These are phyloP conservation scores for Colius striatus DNA, from an alignment of 2,113 vertebrate species.

Conservation along the genomic window DNA sequence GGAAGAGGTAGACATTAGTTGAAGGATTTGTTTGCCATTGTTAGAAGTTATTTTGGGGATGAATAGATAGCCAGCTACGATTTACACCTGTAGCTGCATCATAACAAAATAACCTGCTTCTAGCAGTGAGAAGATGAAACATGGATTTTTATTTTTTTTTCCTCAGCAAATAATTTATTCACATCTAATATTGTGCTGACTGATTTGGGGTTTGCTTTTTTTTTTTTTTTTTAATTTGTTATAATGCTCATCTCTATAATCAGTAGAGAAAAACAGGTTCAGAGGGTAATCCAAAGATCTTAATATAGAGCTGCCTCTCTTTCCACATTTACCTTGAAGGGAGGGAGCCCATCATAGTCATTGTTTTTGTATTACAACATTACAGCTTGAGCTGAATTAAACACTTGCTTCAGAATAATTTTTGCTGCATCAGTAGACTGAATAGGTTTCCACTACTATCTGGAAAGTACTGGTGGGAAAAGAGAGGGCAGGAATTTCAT, in stretches of 20 bases:
- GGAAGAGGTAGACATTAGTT: not conserved
- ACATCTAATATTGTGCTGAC: not conserved
- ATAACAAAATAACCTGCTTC: not conserved
- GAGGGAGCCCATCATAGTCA: not conserved
- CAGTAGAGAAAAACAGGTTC: not conserved
- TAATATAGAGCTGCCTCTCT: not conserved
- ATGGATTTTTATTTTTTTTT: not conserved
- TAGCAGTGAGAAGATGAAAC: not conserved
- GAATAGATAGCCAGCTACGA: not conserved
- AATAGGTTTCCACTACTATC: not conserved
- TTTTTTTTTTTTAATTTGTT: not conserved
- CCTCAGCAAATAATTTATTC: not conserved
- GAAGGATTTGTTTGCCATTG: not conserved
- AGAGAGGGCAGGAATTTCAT: not conserved
- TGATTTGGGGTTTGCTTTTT: not conserved
- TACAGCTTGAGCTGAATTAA: not conserved
- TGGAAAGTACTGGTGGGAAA: not conserved
- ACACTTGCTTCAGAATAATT: not conserved
- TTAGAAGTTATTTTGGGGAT: not conserved
- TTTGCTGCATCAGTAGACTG: not conserved
- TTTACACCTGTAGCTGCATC: not conserved
- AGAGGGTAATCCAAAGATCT: not conserved
- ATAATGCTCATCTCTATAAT: not conserved
- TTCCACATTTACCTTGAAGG: not conserved
- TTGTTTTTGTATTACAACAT: not conserved